phyloP scores from a whole-genome alignment of 2,113 vertebrate genomes.

The Bujurquina vittata region DNA sequence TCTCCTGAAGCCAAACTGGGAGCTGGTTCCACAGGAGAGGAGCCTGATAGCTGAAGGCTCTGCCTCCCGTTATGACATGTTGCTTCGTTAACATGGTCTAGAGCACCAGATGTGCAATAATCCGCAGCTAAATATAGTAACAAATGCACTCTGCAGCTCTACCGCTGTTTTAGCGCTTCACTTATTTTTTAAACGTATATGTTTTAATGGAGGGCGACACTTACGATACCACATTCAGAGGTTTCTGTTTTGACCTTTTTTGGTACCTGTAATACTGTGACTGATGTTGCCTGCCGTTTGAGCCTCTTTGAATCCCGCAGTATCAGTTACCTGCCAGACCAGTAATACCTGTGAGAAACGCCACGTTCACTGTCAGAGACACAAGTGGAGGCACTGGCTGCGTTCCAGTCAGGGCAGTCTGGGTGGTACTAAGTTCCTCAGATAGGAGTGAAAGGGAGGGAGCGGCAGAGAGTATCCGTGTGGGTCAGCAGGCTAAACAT shows the following conservation, averaged over 20 bases:
- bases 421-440: slow-evolving; percentile 29
- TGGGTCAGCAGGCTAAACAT: slow-evolving; percentile 60
- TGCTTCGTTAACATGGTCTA: not conserved
- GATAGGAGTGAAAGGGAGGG: slow-evolving; percentile 20
- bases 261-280: not conserved
- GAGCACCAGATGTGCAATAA: not conserved
- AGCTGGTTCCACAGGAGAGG: not conserved
- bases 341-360: slow-evolving; percentile 16
- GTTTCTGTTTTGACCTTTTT: not conserved
- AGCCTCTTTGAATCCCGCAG: not conserved
- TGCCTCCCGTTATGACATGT: not conserved
- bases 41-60: not conserved
- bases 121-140: not conserved
- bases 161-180: not conserved
- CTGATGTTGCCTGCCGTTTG: not conserved
- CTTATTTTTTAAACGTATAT: not conserved
- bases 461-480: slow-evolving; percentile 28
- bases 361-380: slow-evolving; percentile 10
- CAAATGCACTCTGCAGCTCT: not conserved
- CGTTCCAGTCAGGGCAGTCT: slow-evolving; percentile 19
- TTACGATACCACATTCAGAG: not conserved
- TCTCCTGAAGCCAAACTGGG: not conserved
- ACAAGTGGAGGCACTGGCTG: slow-evolving; percentile 32
- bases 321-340: slow-evolving; percentile 15
- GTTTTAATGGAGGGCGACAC: not conserved